These are phyloP conservation scores for Engraulis encrasicolus DNA, from an alignment of 2,113 vertebrate genomes.

Conservation along the genomic window DNA sequence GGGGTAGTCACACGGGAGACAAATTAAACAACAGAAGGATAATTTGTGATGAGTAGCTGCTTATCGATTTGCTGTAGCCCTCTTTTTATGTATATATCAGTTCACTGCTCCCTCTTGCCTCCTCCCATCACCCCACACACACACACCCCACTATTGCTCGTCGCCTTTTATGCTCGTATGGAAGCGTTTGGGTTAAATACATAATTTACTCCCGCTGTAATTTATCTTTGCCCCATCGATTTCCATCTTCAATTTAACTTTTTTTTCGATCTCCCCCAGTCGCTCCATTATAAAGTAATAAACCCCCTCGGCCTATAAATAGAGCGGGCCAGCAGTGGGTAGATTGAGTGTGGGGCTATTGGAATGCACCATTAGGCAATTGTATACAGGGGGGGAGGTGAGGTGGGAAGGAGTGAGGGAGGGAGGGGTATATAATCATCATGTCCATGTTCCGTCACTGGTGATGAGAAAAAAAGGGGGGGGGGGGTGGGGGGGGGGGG, in stretches of 20 bases:
- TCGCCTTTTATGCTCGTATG: slow-evolving; percentile 34
- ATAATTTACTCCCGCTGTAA: slow-evolving; percentile 65
- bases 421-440: slow-evolving; percentile 69
- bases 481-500: slow-evolving; percentile 65
- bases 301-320: slow-evolving; percentile 64
- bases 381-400: too few relatives aligned
- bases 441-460: slow-evolving; percentile 67
- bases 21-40: slow-evolving; percentile 46
- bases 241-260: slow-evolving; percentile 69
- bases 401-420: too few relatives aligned
- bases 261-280: slow-evolving; percentile 65
- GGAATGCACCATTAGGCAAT: slow-evolving; percentile 68
- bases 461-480: slow-evolving; percentile 71
- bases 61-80: slow-evolving; percentile 55
- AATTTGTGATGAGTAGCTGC: slow-evolving; percentile 49
- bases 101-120: background rate
- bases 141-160: too few relatives aligned
- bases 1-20: slow-evolving; percentile 41
- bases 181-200: slow-evolving; percentile 58
- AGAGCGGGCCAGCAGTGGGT: slow-evolving; percentile 61
- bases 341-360: slow-evolving; percentile 69
- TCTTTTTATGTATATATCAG: slow-evolving; percentile 39
- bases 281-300: slow-evolving; percentile 70
- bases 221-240: slow-evolving; percentile 67
- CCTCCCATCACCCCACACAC: too few relatives aligned